Percentiles rank a stretch among this genome's conserved stretches.
These are phyloP conservation scores for Callimorpha dominula DNA, from an alignment of 2,888 invertebrate genomes.

Conservation along the genomic window DNA sequence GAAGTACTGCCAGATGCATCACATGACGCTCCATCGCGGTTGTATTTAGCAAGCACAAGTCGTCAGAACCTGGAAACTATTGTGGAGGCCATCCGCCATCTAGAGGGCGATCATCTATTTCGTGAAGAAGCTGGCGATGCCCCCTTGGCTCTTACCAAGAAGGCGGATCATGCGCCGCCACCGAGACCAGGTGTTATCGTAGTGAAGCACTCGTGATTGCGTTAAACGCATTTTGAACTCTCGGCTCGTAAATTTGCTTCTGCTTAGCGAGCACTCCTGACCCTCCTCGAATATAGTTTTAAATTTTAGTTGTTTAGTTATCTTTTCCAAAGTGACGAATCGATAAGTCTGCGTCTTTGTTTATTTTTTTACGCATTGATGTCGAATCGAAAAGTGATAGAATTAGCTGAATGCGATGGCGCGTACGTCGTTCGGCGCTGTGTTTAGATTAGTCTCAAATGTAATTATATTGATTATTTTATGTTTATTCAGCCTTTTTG, in stretches of 20 bases:
- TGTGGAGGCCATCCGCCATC: slow-evolving; percentile 98
- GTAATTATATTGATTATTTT: slow-evolving; percentile 69
- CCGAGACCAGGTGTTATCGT: slow-evolving; percentile 96
- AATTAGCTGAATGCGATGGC: slow-evolving; percentile 70
- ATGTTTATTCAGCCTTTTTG: slow-evolving; percentile 66
- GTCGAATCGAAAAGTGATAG: slow-evolving; percentile 68
- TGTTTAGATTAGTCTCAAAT: slow-evolving; percentile 84
- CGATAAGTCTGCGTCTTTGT: slow-evolving; percentile 84
- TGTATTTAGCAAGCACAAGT: slow-evolving; percentile 89
- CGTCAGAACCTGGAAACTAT: slow-evolving; percentile 99
- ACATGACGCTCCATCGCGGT: slow-evolving; percentile 73
- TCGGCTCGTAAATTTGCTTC: slow-evolving; percentile 67
- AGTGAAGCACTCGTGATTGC: slow-evolving; percentile 93
- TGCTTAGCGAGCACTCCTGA: slow-evolving; percentile 73
- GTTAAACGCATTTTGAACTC: slow-evolving; percentile 65
- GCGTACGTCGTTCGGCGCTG: slow-evolving; percentile 75
- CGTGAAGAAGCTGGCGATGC: slow-evolving; percentile 90
- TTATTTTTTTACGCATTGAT: slow-evolving; percentile 71
- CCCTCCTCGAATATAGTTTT: slow-evolving; percentile 85
- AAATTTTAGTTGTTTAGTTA: slow-evolving; percentile 80
- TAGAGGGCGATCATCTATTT: slow-evolving; percentile 98
- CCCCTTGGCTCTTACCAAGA: slow-evolving; percentile 88
- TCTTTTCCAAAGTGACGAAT: slow-evolving; percentile 85
- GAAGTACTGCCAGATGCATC: slow-evolving; percentile 88
- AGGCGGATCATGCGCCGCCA: slow-evolving; percentile 84